phyloP scores from a whole-genome alignment of 2,113 vertebrate genomes.

The Arothron firmamentum region DNA sequence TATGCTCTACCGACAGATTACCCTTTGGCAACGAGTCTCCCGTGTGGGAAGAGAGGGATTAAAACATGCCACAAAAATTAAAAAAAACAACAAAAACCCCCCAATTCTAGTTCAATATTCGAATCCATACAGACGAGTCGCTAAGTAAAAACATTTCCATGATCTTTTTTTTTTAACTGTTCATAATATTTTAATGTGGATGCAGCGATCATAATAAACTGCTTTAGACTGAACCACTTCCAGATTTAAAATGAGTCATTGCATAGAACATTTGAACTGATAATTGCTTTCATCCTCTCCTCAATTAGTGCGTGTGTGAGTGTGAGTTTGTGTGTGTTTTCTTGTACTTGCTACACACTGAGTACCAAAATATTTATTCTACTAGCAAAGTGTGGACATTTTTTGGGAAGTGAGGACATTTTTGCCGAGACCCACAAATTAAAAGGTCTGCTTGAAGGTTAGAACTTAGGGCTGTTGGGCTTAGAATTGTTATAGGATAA shows the following conservation, averaged over 20 bases:
- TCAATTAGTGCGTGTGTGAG: slow-evolving; percentile 19
- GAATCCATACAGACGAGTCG: slow-evolving; percentile 82
- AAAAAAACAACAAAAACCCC: slow-evolving; percentile 32
- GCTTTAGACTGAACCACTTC: slow-evolving; percentile 76
- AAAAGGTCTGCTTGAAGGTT: too few species aligned
- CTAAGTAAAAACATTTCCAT: slow-evolving; percentile 81
- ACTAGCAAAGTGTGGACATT: too few species aligned
- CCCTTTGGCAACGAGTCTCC: slow-evolving; percentile 92
- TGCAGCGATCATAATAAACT: slow-evolving; percentile 78
- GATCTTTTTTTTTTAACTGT: slow-evolving; percentile 54
- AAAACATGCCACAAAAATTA: slow-evolving; percentile 91
- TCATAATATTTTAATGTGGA: slow-evolving; percentile 75
- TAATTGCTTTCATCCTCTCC: slow-evolving; percentile 76
- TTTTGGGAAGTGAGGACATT: too few species aligned
- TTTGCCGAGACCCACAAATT: too few species aligned
- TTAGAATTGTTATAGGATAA: too few species aligned
- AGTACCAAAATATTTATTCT: too few species aligned
- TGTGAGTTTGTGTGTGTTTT: slow-evolving; percentile 1
- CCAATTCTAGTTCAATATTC: slow-evolving; percentile 64
- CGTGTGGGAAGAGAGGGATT: slow-evolving; percentile 67
- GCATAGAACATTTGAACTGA: slow-evolving; percentile 96
- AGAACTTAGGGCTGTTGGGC: too few species aligned
- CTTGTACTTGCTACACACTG: neutral
- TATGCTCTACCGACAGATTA: slow-evolving; percentile 75
- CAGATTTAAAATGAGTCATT: slow-evolving; percentile 90